Conservation (phyloP, 2,797 vertebrate species). For the Saxicola maurus region DNA sequence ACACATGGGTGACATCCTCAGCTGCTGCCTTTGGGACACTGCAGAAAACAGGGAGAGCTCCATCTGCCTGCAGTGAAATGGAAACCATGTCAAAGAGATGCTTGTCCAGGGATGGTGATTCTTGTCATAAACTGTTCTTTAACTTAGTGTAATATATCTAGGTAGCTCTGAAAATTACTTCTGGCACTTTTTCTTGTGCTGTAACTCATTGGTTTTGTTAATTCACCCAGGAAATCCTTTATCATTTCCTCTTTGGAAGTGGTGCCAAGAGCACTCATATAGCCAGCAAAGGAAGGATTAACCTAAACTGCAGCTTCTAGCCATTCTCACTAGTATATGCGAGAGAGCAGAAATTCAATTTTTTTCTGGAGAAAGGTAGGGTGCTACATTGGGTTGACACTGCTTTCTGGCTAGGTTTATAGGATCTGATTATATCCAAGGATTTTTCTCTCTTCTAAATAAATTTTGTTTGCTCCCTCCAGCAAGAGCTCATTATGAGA, state of each 20-base stretch:
- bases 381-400: neutral
- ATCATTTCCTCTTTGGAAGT: neutral
- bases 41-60: neutral
- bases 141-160: neutral
- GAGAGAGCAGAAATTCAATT: neutral
- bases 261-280: neutral
- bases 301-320: neutral
- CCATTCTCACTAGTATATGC: neutral
- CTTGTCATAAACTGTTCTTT: neutral
- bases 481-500: neutral
- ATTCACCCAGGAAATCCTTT: neutral
- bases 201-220: neutral
- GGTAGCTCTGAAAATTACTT: neutral
- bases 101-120: neutral
- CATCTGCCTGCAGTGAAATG: neutral
- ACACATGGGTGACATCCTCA: neutral
- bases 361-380: neutral
- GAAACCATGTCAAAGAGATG: neutral
- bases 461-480: neutral
- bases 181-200: neutral
- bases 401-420: neutral
- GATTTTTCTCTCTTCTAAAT: neutral
- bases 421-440: neutral
- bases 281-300: neutral
- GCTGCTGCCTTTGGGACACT: neutral